Conservation (phyloP, 2,888 invertebrate species). For the Taenaris catops region DNA sequence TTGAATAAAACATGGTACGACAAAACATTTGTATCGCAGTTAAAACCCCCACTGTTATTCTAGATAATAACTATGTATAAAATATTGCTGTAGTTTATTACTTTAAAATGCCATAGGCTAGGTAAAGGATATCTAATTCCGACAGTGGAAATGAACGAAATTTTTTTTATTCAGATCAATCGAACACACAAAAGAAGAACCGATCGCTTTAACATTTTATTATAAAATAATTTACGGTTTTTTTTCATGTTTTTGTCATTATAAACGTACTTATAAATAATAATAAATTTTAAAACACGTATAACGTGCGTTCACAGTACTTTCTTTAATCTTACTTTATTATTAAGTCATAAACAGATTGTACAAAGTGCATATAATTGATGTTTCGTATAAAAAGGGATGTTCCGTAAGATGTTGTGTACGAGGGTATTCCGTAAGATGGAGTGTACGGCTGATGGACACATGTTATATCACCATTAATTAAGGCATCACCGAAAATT, state of each 20-base stretch:
- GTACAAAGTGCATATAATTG: slow-evolving; percentile 57
- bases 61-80: too few relatives aligned
- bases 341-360: slow-evolving; percentile 71
- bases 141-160: not conserved
- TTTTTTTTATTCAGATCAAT: slow-evolving; percentile 19
- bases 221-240: slow-evolving; percentile 72
- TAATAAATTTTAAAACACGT: slow-evolving; percentile 76
- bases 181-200: slow-evolving; percentile 54
- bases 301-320: slow-evolving; percentile 76
- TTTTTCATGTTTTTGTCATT: slow-evolving; percentile 62
- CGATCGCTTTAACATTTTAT: slow-evolving; percentile 68
- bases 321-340: slow-evolving; percentile 74
- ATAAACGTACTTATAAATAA: slow-evolving; percentile 74
- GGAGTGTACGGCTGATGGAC: slow-evolving; percentile 30
- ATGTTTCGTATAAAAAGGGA: slow-evolving; percentile 67
- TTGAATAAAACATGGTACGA: too few relatives aligned
- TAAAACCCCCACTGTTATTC: too few relatives aligned
- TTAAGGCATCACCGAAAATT: slow-evolving; percentile 26
- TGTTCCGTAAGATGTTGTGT: slow-evolving; percentile 62
- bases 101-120: too few relatives aligned
- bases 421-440: slow-evolving; percentile 41
- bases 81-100: too few relatives aligned
- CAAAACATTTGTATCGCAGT: too few relatives aligned
- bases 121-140: too few relatives aligned
- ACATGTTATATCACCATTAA: slow-evolving; percentile 21